Base-by-base conservation (phyloP, 2,797 vertebrate genomes). In the Ataeniobius toweri region DNA sequence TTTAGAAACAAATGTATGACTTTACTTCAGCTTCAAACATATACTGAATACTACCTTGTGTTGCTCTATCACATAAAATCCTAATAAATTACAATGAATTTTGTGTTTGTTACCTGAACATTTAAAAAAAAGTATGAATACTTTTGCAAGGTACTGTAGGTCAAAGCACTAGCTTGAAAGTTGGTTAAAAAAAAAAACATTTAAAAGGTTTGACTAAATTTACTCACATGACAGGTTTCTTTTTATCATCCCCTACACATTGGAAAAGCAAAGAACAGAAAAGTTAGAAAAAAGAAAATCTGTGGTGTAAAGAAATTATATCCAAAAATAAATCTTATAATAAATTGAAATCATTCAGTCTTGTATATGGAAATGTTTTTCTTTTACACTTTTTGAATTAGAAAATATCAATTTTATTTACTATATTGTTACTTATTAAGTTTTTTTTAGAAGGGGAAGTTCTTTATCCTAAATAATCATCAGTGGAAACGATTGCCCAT, bases 171-270 rank as follows among this genome's bases (percentile, higher is more conserved):
- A 9, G 22, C 22, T 6, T 12, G 22, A 12, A 6, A 68, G 22
- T 41, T 44, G 36, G 20, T 39, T 9, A 10, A 44, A 18, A 69
- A 1, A 6, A 1, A 31, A 2, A 59, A 70, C 0, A 13, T 76
- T 67, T 65, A 51, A 50, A 72, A 46, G n/a, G 26, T 1, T 13
- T 6, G 31, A 22, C 20, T 41, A 41, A 41, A 71, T 75, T 85
- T 96, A 99, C 98, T 99, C 95, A 99, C 98, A 97, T 91, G 98
- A 99, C 87, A 98, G 94, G 91, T 98, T 97, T 94, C 97, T 97
- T 95, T 98, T 99, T 85, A 98, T 97, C 88, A 89, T 96, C 77
- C 97, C 97, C 98, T 99, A 94, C 87, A 95, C 96, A 92, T 95
- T 94, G 95, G 55, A 83, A 80, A 88, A 61, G 31, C 75, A 81